Evolutionary conservation across 2,797 vertebrate genomes (phyloP), one percentile per base, ranked within the genome.

Genomic region (Agapornis canus): DNA sequence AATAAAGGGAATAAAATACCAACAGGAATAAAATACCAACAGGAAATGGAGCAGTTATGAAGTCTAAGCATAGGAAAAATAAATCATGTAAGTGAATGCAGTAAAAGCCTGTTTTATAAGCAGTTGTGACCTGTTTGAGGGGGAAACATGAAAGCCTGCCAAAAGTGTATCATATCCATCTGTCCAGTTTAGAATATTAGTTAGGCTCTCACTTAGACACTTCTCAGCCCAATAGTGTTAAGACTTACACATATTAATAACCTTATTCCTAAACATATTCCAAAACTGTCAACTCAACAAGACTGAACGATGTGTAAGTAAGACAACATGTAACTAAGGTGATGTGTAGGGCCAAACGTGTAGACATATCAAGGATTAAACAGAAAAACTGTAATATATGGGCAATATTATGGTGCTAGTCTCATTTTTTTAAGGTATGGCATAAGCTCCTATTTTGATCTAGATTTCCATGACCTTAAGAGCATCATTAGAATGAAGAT

Each of bases 41-140:
- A 80, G 75, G 52, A 86, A 90, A 80, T 12, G 37, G 31, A 92
- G 52, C 22, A 87, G 6, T 82, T 95, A 92, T 57, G 85, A 93
- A 82, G 11, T 72, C 49, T 54, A 85, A 70, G 68, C 45, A 64
- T 1, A 82, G 49, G 68, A 56, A 95, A 95, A 95, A 92, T 80
- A 94, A 85, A 92, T 93, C 29, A 49, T 81, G 7, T 65, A 86
- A 88, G 65, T 27, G 65, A 82, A 75, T 43, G 54, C 57, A 88
- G 49, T 90, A 90, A 94, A 90, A 9, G 12, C 23, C 61, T 86
- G n/a, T 90, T 96, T 92, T 91, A 91, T 90, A 92, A 92, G 89
- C 89, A 91, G 26, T 91, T 89, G 61, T 92, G 86, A 95, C 82
- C 93, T 91, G 84, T 83, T 93, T 81, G 47, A 83, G 66, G 16